These are phyloP conservation scores for Anoplophora glabripennis DNA, from an alignment of 1,140 invertebrate genomes.

Conservation along the genomic window DNA sequence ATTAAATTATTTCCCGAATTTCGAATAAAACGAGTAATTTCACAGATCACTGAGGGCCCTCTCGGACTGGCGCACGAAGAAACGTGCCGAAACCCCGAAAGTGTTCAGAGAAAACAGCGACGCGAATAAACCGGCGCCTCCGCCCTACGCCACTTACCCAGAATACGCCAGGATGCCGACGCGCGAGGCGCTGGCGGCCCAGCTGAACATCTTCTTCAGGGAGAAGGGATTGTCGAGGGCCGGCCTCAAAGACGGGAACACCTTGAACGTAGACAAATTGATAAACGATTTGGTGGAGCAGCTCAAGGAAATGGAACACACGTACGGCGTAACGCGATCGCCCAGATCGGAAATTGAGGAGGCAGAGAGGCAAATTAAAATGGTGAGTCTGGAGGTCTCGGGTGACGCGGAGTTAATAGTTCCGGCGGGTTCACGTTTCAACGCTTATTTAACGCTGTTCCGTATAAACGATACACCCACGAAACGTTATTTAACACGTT, in stretches of 20 bases:
- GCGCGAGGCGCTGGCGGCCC: conserved; percentile 27
- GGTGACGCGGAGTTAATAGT: background rate
- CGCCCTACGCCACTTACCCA: conserved; percentile 19
- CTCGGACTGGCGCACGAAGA: conserved; percentile 34
- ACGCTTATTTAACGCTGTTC: background rate
- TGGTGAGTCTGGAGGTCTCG: conserved; percentile 22
- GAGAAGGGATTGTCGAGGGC: conserved; percentile 10
- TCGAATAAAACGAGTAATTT: too few relatives aligned
- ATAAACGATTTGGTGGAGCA: conserved; percentile 39
- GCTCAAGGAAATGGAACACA: conserved; percentile 34
- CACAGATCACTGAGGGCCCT: conserved; percentile 36
- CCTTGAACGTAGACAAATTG: conserved; percentile 33
- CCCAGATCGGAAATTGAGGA: conserved; percentile 34
- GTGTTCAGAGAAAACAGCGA: conserved; percentile 6
- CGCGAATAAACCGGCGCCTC: conserved; percentile 11
- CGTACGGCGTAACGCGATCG: conserved; percentile 14
- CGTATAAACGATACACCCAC: too few relatives aligned
- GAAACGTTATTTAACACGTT: background rate
- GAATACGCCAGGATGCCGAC: conserved; percentile 34
- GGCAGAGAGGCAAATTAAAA: conserved; percentile 38
- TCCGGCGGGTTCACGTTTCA: background rate
- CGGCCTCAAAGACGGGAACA: conserved; percentile 9
- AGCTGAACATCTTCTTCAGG: conserved; percentile 31
- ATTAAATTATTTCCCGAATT: background rate
- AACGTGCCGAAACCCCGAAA: conserved; percentile 23